Conservation (phyloP, 1,140 invertebrate species). For the Rhyzopertha dominica region DNA sequence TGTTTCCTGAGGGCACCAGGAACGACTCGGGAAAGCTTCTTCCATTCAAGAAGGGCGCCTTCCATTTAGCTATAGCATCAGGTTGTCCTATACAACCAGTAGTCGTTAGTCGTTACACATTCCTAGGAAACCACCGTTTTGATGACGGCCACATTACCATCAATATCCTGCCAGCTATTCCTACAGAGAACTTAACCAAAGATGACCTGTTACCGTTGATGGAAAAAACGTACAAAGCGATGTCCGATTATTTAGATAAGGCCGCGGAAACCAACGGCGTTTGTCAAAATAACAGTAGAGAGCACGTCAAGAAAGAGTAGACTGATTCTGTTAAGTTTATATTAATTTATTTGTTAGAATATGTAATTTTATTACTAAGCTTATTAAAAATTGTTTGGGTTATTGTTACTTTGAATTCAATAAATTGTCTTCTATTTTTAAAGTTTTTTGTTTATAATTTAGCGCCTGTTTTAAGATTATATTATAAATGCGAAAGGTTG, state of each 20-base stretch:
- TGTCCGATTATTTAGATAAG: conserved; percentile 52
- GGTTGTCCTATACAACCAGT: conserved; percentile 82
- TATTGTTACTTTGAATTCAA: too few relatives aligned
- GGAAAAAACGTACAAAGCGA: conserved; percentile 56
- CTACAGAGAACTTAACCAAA: conserved; percentile 57
- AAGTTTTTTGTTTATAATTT: too few relatives aligned
- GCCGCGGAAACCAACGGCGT: too few relatives aligned
- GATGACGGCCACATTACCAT: conserved; percentile 64
- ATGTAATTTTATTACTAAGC: too few relatives aligned
- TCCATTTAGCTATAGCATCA: conserved; percentile 82
- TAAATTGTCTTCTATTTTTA: too few relatives aligned
- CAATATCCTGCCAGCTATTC: conserved; percentile 64
- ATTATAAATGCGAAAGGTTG: too few relatives aligned
- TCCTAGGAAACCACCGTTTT: conserved; percentile 72
- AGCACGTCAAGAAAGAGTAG: too few relatives aligned
- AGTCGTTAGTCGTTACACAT: conserved; percentile 83
- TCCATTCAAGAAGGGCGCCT: conserved; percentile 90
- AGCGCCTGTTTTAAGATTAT: too few relatives aligned
- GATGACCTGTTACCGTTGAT: conserved; percentile 63
- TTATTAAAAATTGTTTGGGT: too few relatives aligned
- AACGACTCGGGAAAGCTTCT: conserved; percentile 60
- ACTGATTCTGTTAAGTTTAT: too few relatives aligned
- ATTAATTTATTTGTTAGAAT: too few relatives aligned
- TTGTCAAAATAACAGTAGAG: too few relatives aligned
- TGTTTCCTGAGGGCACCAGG: conserved; percentile 77